Evolutionary conservation across 37 sponge, comb jelly and placozoan genomes (phyloP).

Genomic region (Cliona cf. orientalis): DNA sequence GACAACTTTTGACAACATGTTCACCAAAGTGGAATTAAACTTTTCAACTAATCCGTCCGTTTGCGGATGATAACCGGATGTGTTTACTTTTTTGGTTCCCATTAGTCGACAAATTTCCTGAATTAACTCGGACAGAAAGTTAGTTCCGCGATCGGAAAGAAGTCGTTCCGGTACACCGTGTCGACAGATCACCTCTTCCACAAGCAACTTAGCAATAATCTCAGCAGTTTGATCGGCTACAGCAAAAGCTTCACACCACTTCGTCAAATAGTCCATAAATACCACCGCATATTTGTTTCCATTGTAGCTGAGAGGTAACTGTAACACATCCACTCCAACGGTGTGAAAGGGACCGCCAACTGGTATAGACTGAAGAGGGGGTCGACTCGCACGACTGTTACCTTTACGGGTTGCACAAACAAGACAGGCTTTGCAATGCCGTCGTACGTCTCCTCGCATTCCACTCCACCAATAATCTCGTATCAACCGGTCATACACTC

Average conservation of each 20-base stretch:
- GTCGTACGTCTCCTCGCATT: slow-evolving; percentile 42
- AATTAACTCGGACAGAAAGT: too few species aligned
- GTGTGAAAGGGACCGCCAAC: slow-evolving; percentile 72
- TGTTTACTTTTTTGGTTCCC: too few species aligned
- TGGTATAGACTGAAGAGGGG: slow-evolving; percentile 49
- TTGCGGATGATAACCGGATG: too few species aligned
- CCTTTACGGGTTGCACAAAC: slow-evolving; percentile 38
- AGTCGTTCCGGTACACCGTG: slow-evolving; percentile 37
- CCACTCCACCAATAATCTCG: slow-evolving; percentile 32
- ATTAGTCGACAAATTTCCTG: too few species aligned
- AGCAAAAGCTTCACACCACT: slow-evolving; percentile 80
- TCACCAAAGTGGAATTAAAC: too few species aligned
- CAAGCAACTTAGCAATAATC: slow-evolving; percentile 58
- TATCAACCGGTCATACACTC: slow-evolving; percentile 27
- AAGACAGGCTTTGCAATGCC: slow-evolving; percentile 40
- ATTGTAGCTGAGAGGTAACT: slow-evolving; percentile 32
- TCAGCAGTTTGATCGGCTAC: slow-evolving; percentile 55
- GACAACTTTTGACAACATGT: too few species aligned
- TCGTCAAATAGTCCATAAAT: slow-evolving; percentile 76
- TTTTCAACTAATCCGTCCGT: too few species aligned
- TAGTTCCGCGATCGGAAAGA: too few species aligned
- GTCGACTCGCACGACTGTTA: background rate
- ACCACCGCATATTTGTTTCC: slow-evolving; percentile 59
- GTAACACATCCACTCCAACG: slow-evolving; percentile 64
- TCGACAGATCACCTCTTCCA: slow-evolving; percentile 35